Conservation (phyloP, 2,888 invertebrate species). For the Drosophila neotestacea region DNA sequence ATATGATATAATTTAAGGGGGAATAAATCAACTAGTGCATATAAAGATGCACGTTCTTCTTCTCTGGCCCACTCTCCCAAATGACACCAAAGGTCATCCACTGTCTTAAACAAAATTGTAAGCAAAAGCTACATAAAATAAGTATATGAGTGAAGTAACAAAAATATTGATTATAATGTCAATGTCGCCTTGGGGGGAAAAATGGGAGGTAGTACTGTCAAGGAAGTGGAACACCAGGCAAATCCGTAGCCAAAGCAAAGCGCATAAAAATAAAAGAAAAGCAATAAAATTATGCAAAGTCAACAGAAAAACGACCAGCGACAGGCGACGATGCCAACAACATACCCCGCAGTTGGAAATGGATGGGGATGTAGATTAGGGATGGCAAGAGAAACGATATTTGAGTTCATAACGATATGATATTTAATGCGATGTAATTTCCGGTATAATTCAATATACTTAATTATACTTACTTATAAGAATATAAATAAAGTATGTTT, state of each 20-base stretch:
- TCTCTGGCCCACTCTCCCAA: no score
- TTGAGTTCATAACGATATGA: no score
- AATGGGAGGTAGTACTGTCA: not conserved
- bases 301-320: conserved; percentile 76
- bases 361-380: conserved; percentile 1
- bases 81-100: conserved; percentile 48
- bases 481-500: no score
- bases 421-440: no score
- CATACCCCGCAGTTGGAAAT: conserved; percentile 10
- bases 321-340: conserved; percentile 55
- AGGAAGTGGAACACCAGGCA: conserved; percentile 55
- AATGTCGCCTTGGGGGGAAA: conserved; percentile 50
- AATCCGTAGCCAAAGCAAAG: conserved; percentile 44
- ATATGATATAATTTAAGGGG: not conserved
- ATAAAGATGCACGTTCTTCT: conserved; percentile 13
- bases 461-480: no score
- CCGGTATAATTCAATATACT: no score
- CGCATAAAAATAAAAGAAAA: conserved; percentile 80
- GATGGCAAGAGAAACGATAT: no score
- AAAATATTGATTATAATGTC: conserved; percentile 79
- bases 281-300: conserved; percentile 82
- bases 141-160: conserved; percentile 60
- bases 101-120: conserved; percentile 33
- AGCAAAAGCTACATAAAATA: conserved; percentile 32
- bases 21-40: not conserved